Conservation (phyloP, 2,113 vertebrate species). For the Clarias macrocephalus region DNA sequence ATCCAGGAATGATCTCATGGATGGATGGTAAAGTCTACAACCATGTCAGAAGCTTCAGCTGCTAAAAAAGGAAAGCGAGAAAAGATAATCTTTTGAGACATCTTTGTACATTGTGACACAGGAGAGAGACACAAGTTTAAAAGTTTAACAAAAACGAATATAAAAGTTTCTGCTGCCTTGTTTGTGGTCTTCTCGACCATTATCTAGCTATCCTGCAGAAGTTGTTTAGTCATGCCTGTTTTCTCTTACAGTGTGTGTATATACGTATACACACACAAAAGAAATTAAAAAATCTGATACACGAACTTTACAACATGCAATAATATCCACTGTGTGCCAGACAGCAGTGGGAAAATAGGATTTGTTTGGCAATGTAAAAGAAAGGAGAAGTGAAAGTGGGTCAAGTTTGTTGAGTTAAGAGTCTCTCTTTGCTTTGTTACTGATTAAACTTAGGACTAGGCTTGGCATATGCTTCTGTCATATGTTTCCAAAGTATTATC, state of each 20-base stretch:
- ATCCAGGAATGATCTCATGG: no score
- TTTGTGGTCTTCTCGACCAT: no score
- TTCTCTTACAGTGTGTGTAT: no score
- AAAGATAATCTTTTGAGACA: neutral
- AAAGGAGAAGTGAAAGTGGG: neutral
- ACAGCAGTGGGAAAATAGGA: neutral
- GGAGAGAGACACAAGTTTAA: neutral
- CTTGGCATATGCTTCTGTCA: neutral
- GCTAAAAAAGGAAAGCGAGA: neutral
- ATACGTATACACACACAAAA: no score
- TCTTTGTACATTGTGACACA: neutral
- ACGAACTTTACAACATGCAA: neutral
- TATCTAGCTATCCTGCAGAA: no score
- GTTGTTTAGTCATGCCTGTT: no score
- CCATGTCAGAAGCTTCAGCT: neutral
- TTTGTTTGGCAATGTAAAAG: neutral
- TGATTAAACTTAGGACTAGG: slow-evolving; percentile 14
- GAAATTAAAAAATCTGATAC: neutral
- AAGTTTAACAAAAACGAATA: neutral
- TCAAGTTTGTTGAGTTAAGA: slow-evolving; percentile 12
- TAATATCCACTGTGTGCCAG: neutral
- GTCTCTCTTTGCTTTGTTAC: neutral
- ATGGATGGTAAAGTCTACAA: no score
- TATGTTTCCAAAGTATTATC: neutral
- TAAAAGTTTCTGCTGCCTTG: no score